Evolutionary conservation across 92 coral and sea anemone species (phyloP).

Genomic region (Bergia puertoricense): DNA sequence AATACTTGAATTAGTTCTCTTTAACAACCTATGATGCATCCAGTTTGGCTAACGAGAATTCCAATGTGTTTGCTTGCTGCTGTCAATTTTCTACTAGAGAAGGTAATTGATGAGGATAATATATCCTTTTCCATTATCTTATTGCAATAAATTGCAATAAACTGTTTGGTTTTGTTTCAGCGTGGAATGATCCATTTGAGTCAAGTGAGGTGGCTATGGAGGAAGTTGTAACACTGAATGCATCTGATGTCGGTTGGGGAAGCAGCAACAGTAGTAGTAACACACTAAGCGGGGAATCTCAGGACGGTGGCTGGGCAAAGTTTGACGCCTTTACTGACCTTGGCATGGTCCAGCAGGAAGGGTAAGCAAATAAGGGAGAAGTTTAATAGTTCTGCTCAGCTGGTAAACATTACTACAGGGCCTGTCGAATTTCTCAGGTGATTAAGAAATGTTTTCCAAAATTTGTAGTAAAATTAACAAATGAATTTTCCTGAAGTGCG

Average conservation of each 20-base stretch:
- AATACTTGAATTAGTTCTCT: no score
- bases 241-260: conserved; percentile 95
- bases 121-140: not conserved
- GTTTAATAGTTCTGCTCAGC: not conserved
- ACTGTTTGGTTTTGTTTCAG: conserved; percentile 41
- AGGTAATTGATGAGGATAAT: no score
- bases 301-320: conserved; percentile 96
- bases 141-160: not conserved
- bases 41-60: not conserved
- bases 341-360: conserved; percentile 62
- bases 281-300: conserved; percentile 29
- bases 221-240: conserved; percentile 80
- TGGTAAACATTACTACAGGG: not conserved
- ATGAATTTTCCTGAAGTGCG: not conserved
- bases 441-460: not conserved
- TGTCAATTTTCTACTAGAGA: not conserved
- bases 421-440: not conserved
- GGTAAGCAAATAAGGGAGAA: not conserved
- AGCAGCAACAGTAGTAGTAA: conserved; percentile 49
- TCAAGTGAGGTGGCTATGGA: conserved; percentile 80
- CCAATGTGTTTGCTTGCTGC: not conserved
- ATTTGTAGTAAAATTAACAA: not conserved
- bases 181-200: conserved; percentile 83
- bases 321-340: conserved; percentile 90
- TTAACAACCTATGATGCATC: not conserved